Conservation (phyloP, 2,888 invertebrate genomes). For the Melanotus villosus region DNA sequence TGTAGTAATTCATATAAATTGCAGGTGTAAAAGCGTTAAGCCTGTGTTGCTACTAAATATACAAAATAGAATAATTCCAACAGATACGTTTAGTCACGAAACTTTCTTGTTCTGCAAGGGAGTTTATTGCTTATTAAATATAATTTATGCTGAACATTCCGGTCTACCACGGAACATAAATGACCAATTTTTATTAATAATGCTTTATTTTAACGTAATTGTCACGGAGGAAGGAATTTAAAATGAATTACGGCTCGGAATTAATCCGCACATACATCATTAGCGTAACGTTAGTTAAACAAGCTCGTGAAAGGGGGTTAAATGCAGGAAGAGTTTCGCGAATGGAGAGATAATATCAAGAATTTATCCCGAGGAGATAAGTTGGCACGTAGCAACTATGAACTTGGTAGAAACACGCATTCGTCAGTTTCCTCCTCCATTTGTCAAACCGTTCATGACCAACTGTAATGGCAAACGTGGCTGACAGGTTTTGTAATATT, state of each 20-base stretch:
- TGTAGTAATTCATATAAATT: conserved; percentile 37
- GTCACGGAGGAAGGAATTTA: no score
- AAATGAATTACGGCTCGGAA: no score
- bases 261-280: no score
- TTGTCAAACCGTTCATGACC: conserved; percentile 53
- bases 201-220: no score
- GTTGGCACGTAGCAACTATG: conserved; percentile 45
- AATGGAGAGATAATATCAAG: conserved; percentile 21
- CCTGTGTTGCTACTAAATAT: conserved; percentile 31
- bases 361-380: conserved; percentile 31
- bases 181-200: conserved; percentile 23
- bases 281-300: no score
- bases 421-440: conserved; percentile 49
- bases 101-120: conserved; percentile 16
- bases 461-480: conserved; percentile 46
- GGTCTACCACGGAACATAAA: conserved; percentile 12
- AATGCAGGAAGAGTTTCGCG: conserved; percentile 5
- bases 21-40: conserved; percentile 36
- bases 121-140: conserved; percentile 28
- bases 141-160: conserved; percentile 25
- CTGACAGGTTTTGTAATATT: conserved; percentile 50
- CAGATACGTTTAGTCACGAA: conserved; percentile 38
- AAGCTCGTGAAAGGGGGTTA: not conserved
- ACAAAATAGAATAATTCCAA: conserved; percentile 38
- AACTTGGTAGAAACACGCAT: conserved; percentile 48